Percentiles rank a stretch among this genome's conserved stretches.
These are phyloP conservation scores for Halichoeres trimaculatus DNA, from an alignment of 2,113 vertebrate genomes.

Conservation along the genomic window DNA sequence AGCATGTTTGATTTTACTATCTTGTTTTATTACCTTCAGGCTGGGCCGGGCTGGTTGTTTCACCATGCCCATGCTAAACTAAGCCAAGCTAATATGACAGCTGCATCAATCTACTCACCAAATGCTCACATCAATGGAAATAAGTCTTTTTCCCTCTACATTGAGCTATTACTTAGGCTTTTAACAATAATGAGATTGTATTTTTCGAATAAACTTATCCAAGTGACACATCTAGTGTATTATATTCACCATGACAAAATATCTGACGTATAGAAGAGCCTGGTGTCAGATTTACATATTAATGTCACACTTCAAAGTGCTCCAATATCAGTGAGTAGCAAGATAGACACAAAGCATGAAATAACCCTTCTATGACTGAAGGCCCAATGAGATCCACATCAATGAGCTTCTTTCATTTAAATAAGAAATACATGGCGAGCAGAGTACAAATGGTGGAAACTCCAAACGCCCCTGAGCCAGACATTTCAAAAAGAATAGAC, in stretches of 20 bases:
- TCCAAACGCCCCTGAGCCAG: slow-evolving; percentile 65
- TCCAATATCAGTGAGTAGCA: slow-evolving; percentile 41
- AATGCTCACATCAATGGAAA: no score
- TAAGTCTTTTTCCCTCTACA: neutral
- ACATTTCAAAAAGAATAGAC: slow-evolving; percentile 74
- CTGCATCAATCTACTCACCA: neutral
- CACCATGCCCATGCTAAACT: neutral
- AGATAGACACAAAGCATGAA: slow-evolving; percentile 57
- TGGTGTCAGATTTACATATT: slow-evolving; percentile 51
- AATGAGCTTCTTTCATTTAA: slow-evolving; percentile 67
- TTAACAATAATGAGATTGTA: slow-evolving; percentile 7
- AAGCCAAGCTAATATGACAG: neutral
- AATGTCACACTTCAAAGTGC: slow-evolving; percentile 67
- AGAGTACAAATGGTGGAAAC: slow-evolving; percentile 58
- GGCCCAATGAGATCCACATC: slow-evolving; percentile 71
- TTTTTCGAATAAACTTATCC: slow-evolving; percentile 2
- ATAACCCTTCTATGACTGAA: slow-evolving; percentile 55
- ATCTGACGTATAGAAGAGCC: slow-evolving; percentile 30
- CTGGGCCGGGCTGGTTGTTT: no score
- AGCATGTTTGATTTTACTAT: neutral
- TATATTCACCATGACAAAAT: slow-evolving; percentile 26
- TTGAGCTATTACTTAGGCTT: neutral
- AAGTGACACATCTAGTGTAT: neutral
- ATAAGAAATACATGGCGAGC: slow-evolving; percentile 63
- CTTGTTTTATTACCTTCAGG: neutral